Evolutionary conservation across 1,140 invertebrate species (phyloP).

Genomic region (Drosophila neocordata): DNA sequence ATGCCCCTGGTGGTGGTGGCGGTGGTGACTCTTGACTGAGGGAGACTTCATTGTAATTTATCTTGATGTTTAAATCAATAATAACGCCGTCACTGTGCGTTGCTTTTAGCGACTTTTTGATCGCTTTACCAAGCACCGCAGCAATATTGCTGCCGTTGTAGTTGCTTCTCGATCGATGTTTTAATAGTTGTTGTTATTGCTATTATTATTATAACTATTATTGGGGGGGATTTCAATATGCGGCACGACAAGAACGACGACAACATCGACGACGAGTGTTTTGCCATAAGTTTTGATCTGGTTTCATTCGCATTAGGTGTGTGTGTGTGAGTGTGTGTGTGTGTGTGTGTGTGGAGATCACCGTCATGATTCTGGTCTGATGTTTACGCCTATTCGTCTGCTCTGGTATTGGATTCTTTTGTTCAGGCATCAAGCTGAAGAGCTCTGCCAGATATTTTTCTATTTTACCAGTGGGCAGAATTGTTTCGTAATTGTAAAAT

Average conservation of each 20-base stretch:
- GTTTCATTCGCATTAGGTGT: conserved; percentile 63
- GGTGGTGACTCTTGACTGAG: conserved; percentile 32
- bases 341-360: conserved; percentile 36
- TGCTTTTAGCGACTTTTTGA: conserved; percentile 63
- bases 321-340: conserved; percentile 22
- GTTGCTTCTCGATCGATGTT: conserved; percentile 42
- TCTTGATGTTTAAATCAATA: conserved; percentile 83
- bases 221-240: conserved; percentile 62
- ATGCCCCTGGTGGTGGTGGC: conserved; percentile 24
- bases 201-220: conserved; percentile 66
- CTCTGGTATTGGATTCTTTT: conserved; percentile 54
- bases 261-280: conserved; percentile 48
- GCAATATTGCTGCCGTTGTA: conserved; percentile 30
- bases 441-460: conserved; percentile 48
- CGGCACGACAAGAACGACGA: conserved; percentile 55
- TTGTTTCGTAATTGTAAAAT: conserved; percentile 80
- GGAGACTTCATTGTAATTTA: conserved; percentile 72
- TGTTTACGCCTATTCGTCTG: conserved; percentile 71
- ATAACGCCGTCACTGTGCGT: conserved; percentile 77
- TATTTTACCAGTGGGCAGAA: conserved; percentile 66
- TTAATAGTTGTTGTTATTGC: conserved; percentile 49
- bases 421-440: conserved; percentile 50
- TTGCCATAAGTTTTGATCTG: conserved; percentile 75
- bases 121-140: conserved; percentile 43
- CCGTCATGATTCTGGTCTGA: conserved; percentile 46